Evolutionary conservation across 2,888 invertebrate genomes (phyloP).

Genomic region (Drosophila nr. fundita): DNA sequence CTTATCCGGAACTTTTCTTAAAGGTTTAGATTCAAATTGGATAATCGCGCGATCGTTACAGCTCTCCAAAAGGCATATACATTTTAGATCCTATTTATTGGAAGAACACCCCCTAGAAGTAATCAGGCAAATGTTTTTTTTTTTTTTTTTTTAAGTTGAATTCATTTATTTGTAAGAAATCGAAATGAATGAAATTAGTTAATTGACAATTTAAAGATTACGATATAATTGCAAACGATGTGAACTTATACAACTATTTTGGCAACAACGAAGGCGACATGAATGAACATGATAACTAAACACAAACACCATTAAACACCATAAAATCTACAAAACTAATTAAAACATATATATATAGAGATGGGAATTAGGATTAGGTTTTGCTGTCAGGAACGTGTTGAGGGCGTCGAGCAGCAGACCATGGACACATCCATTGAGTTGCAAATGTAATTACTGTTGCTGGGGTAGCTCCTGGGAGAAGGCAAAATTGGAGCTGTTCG

Average conservation of each 20-base stretch:
- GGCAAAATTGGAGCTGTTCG: slow-evolving; percentile 51
- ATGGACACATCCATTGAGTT: slow-evolving; percentile 62
- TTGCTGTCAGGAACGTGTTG: slow-evolving; percentile 54
- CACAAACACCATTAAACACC: slow-evolving; percentile 2
- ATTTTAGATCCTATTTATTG: not conserved
- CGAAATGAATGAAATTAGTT: slow-evolving; percentile 7
- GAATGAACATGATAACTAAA: slow-evolving; percentile 38
- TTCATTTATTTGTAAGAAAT: slow-evolving; percentile 21
- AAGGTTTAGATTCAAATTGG: not conserved
- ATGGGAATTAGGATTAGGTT: not conserved
- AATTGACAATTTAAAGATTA: slow-evolving; percentile 27
- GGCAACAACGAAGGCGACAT: slow-evolving; percentile 30
- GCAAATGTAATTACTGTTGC: slow-evolving; percentile 26
- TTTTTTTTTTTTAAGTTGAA: not conserved
- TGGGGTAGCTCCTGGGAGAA: slow-evolving; percentile 59
- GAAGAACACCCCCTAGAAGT: not conserved
- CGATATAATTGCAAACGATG: slow-evolving; percentile 41
- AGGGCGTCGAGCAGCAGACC: slow-evolving; percentile 76
- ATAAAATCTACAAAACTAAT: slow-evolving; percentile 21
- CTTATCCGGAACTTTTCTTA: not conserved
- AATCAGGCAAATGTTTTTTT: not conserved
- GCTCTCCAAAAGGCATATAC: not conserved
- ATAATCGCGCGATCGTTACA: not conserved
- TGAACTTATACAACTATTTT: slow-evolving; percentile 45
- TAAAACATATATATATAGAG: not conserved